A percentile compares a stretch with the other conserved stretches of the same genome.
Conservation (phyloP, 2,797 vertebrate species). For the Sebastes wilsoni region DNA sequence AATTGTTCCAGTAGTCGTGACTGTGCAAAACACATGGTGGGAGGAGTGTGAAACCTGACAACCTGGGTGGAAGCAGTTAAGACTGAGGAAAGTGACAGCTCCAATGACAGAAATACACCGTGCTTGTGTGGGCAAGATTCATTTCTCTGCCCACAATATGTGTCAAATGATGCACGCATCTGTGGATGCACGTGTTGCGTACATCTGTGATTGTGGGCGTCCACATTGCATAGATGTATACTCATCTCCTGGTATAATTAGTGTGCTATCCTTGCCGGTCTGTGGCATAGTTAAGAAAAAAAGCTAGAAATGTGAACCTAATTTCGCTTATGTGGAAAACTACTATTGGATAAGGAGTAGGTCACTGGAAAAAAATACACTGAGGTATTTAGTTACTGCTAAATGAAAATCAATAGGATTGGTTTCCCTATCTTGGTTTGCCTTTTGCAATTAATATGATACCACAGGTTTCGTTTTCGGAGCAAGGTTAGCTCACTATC, state of each 20-base stretch:
- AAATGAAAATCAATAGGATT: slow-evolving; percentile 30
- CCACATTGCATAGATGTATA: not conserved
- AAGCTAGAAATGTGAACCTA: no score
- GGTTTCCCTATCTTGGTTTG: not conserved
- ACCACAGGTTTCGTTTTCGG: not conserved
- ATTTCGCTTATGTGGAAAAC: slow-evolving; percentile 23
- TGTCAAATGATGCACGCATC: slow-evolving; percentile 3
- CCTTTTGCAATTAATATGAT: not conserved
- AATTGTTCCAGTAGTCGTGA: not conserved
- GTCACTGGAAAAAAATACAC: not conserved
- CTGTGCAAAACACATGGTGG: not conserved
- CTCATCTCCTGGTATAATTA: not conserved
- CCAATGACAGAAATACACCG: not conserved
- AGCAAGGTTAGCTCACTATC: not conserved
- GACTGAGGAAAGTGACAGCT: slow-evolving; percentile 4
- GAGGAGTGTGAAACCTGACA: slow-evolving; percentile 17
- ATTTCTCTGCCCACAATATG: slow-evolving; percentile 14
- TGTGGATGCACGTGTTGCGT: not conserved
- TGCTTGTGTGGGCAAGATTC: not conserved
- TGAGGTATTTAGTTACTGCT: not conserved
- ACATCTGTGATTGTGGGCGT: slow-evolving; percentile 9
- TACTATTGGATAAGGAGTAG: not conserved
- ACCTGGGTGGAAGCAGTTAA: not conserved
- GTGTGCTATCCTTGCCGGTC: not conserved
- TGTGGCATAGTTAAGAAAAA: not conserved